Conservation (phyloP, 2,113 vertebrate genomes). For the Clarias magur region DNA sequence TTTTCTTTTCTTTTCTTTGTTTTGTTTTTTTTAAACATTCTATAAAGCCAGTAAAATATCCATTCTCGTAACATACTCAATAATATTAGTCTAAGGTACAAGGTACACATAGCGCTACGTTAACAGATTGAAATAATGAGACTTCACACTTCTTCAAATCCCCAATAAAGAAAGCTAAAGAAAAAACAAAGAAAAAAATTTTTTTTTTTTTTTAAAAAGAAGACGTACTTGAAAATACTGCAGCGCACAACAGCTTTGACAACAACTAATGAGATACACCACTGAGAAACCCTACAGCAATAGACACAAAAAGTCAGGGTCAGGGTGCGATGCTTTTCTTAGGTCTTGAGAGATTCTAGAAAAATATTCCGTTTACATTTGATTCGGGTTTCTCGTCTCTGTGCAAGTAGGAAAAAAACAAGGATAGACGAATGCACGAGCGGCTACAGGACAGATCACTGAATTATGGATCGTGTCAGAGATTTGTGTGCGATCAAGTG, state of each 20-base stretch:
- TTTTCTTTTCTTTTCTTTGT: slow-evolving; percentile 25
- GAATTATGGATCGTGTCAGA: slow-evolving; percentile 17
- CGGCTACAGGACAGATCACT: slow-evolving; percentile 39
- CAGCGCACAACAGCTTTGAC: slow-evolving; percentile 86
- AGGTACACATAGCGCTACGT: slow-evolving; percentile 90
- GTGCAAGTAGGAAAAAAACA: slow-evolving; percentile 51
- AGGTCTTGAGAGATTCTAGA: slow-evolving; percentile 74
- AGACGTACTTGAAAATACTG: slow-evolving; percentile 90
- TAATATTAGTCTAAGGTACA: slow-evolving; percentile 93
- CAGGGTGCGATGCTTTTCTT: slow-evolving; percentile 77
- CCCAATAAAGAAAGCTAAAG: slow-evolving; percentile 75
- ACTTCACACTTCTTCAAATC: slow-evolving; percentile 70
- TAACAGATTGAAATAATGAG: slow-evolving; percentile 82
- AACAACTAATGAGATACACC: slow-evolving; percentile 89
- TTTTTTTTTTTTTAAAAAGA: slow-evolving; percentile 72
- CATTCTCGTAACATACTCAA: slow-evolving; percentile 97
- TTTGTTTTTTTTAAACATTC: slow-evolving; percentile 78
- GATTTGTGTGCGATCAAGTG: slow-evolving; percentile 19
- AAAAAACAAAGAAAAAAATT: slow-evolving; percentile 81
- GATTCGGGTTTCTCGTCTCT: slow-evolving; percentile 47
- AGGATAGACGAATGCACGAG: slow-evolving; percentile 41
- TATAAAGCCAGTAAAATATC: slow-evolving; percentile 99
- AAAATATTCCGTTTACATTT: slow-evolving; percentile 57
- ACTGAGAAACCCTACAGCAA: slow-evolving; percentile 88
- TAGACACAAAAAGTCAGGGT: slow-evolving; percentile 73